Evolutionary conservation across 2,797 vertebrate genomes (phyloP).

Genomic region (Falco concolor): DNA sequence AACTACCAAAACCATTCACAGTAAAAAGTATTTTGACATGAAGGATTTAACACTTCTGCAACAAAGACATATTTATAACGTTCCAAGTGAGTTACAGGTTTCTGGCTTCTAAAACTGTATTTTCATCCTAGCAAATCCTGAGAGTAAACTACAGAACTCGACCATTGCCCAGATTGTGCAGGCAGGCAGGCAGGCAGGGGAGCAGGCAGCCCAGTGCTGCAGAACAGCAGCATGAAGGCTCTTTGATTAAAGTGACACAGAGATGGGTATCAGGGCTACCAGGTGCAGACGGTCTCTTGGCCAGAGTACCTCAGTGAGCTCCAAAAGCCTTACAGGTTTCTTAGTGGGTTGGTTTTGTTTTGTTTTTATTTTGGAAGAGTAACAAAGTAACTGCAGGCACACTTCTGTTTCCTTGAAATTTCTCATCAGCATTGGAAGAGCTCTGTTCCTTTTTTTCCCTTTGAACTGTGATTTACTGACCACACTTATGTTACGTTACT

Average conservation of each 20-base stretch:
- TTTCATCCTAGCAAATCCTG: conserved; percentile 31
- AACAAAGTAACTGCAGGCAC: not conserved
- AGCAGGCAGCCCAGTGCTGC: not conserved
- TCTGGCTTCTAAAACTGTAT: conserved; percentile 34
- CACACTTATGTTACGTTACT: not conserved
- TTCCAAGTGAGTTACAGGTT: conserved; percentile 31
- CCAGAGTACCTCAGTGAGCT: conserved; percentile 20
- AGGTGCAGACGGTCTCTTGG: conserved; percentile 9
- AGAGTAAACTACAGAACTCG: not conserved
- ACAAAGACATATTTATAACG: conserved; percentile 44
- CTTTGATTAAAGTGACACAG: conserved; percentile 34
- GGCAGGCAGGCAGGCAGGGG: not conserved
- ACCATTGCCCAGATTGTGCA: not conserved
- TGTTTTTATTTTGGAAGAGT: conserved; percentile 2
- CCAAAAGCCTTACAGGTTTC: not conserved
- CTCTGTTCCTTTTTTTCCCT: conserved; percentile 5
- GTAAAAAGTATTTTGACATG: conserved; percentile 49
- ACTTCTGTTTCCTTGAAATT: not conserved
- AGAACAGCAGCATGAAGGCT: not conserved
- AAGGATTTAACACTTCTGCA: conserved; percentile 58
- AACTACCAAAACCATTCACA: conserved; percentile 44
- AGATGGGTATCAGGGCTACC: not conserved
- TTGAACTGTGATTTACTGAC: conserved; percentile 8
- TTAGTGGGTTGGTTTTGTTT: not conserved
- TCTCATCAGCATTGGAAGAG: conserved; percentile 24